Evolutionary conservation across 2,113 vertebrate species (phyloP).

Genomic region (Stegastes partitus): DNA sequence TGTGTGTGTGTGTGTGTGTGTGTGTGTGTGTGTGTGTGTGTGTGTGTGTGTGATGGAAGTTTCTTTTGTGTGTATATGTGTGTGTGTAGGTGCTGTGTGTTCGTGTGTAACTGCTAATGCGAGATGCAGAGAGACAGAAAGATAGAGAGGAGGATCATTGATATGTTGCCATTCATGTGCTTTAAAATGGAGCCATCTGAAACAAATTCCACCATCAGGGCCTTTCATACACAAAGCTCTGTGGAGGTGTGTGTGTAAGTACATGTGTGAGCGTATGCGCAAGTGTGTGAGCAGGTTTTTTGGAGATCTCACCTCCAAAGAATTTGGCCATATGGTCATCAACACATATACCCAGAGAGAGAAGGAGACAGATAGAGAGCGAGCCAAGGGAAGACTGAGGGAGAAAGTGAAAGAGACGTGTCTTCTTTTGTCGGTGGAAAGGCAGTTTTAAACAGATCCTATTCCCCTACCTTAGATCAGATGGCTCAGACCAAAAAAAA

Average conservation of each 20-base stretch:
- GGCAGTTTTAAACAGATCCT: slow-evolving; percentile 52
- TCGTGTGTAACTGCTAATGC: slow-evolving; percentile 30
- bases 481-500: slow-evolving; percentile 69
- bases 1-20: slow-evolving; percentile 38
- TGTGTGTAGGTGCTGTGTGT: slow-evolving; percentile 33
- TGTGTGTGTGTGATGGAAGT: slow-evolving; percentile 58
- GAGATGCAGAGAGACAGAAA: slow-evolving; percentile 48
- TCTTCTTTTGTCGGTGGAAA: slow-evolving; percentile 67
- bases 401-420: slow-evolving; percentile 60
- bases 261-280: slow-evolving; percentile 10
- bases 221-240: slow-evolving; percentile 72
- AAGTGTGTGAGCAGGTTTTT: slow-evolving; percentile 70
- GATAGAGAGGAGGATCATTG: slow-evolving; percentile 61
- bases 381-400: slow-evolving; percentile 60
- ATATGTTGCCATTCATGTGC: slow-evolving; percentile 77
- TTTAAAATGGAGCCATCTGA: slow-evolving; percentile 81
- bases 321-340: slow-evolving; percentile 84
- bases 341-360: slow-evolving; percentile 74
- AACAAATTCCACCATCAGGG: slow-evolving; percentile 76
- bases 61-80: slow-evolving; percentile 45
- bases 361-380: slow-evolving; percentile 40
- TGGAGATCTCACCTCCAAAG: slow-evolving; percentile 81
- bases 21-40: slow-evolving; percentile 50
- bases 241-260: slow-evolving; percentile 54
- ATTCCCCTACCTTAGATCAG: slow-evolving; percentile 69